Evolutionary conservation across 2,888 invertebrate genomes (phyloP), one percentile per base, ranked within the genome.

Genomic region (Cremastobaeus sp.): DNA sequence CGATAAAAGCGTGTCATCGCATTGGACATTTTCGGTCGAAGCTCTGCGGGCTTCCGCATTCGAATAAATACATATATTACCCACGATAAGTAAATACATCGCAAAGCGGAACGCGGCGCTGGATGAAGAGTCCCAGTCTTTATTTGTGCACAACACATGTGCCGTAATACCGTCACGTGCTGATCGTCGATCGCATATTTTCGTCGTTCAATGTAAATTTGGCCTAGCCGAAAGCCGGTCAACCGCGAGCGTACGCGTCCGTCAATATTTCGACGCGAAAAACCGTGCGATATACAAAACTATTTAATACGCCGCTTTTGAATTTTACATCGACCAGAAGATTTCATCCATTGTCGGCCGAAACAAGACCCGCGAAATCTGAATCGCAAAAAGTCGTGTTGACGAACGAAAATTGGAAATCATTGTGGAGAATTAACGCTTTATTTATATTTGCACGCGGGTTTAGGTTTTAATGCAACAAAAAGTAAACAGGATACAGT

Each of bases 161-260:
- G 52, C 12, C 43, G 48, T 66, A 48, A 57, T 28, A 55, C 39
- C 41, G 48, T 69, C 60, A 62, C 48, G 37, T 41, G 52, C 68
- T 76, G 77, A 79, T 74, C 78, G 77, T 70, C 60, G 76, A 70
- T 66, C 74, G 68, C 74, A 71, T 77, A 76, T 78, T 71, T 77
- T 76, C 77, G 70, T 65, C 77, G 79, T 78, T 80, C 81, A 72
- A 83, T 84, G 83, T 79, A 84, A 83, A 83, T 83, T 81, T 79
- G 75, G 71, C 74, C 69, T 68, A 50, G 37, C 78, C 77, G 77
- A 80, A 82, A 81, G 69, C 78, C 82, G 74, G 79, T 82, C 78
- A 78, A 78, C 79, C 79, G 77, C 75, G 78, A 73, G 74, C 66
- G 14, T 39, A 48, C 47, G 47, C 35, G 14, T 30, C 32, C 69